Base-by-base conservation (phyloP, 2,113 vertebrate genomes). In the Notarius quadriscutis region DNA sequence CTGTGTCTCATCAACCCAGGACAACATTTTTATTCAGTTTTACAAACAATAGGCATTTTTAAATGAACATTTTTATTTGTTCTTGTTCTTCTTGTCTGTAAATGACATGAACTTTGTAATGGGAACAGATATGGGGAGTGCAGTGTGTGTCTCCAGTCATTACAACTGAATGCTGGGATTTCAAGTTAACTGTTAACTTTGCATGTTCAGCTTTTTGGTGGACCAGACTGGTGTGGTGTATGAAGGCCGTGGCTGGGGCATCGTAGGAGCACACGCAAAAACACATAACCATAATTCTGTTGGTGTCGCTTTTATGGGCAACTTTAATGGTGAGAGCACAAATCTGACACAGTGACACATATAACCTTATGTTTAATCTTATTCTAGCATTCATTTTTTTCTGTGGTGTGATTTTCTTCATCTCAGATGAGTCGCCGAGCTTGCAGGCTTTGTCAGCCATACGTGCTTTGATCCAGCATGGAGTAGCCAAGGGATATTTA, bases 181-280 rank as follows among this genome's bases (percentile, higher is more conserved):
- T 9, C 41, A 69, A 18, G 34, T n/a, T n/a, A n/a, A 77, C 2
- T 41, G 51, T 20, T 84, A 1, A 50, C 12, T 57, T n/a, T 67
- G 10, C 15, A 7, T 55, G 30, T 75, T 1, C 90, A 97, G 96
- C 87, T 96, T 97, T 88, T 93, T 97, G 58, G 92, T 96, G 1
- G 94, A 93, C 20, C 91, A 89, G 8, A 93, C 96, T 14, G 96
- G 96, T 0, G 90, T 87, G 0, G 91, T 95, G 18, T 97, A 94
- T 20, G 96, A 97, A 91, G 96, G 96, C 0, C 92, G 95, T 1
- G 96, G 96, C 25, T 97, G 96, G 96, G 91, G 92, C 1, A 58
- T 94, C 25, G 89, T 93, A 1, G 96, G 96, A 0, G 91, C 93
- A 7, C 96, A 97, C 50, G 89, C 95, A 72, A 93, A 91, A 20